A percentile compares a stretch with the other conserved stretches of the same genome.
phyloP scores from a whole-genome alignment of 2,888 invertebrate genomes.

The Rhodophaea formosa region DNA sequence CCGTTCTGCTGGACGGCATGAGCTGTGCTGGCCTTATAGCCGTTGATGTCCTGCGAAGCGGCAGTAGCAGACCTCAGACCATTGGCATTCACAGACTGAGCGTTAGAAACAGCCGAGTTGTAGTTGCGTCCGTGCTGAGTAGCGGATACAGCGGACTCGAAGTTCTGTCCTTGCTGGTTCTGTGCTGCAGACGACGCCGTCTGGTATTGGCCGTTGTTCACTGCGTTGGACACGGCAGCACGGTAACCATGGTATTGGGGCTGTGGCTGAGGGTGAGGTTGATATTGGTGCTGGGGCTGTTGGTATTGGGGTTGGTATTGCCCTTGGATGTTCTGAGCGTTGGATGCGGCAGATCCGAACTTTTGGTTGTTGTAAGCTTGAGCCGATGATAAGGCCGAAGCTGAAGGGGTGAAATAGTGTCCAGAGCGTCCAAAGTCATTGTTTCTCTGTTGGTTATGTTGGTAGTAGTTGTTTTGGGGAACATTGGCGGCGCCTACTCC shows the following conservation, averaged over 20 bases:
- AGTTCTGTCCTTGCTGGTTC: slow-evolving; percentile 36
- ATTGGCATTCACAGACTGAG: slow-evolving; percentile 43
- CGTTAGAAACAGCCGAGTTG: slow-evolving; percentile 43
- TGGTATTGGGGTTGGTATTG: not conserved
- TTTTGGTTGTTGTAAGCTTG: slow-evolving; percentile 10
- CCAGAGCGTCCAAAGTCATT: not conserved
- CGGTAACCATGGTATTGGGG: slow-evolving; percentile 9
- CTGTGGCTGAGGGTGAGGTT: not conserved
- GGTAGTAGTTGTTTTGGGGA: slow-evolving; percentile 35
- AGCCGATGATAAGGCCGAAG: not conserved
- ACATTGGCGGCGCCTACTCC: slow-evolving; percentile 35
- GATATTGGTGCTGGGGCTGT: no score
- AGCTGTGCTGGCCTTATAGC: slow-evolving; percentile 52
- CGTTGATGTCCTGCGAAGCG: slow-evolving; percentile 51
- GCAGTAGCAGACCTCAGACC: slow-evolving; percentile 49
- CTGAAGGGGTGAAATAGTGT: slow-evolving; percentile 2
- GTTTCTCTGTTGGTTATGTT: not conserved
- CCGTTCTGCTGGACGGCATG: slow-evolving; percentile 54
- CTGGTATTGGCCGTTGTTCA: slow-evolving; percentile 5
- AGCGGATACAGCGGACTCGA: slow-evolving; percentile 41
- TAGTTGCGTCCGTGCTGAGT: slow-evolving; percentile 42
- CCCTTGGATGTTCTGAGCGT: slow-evolving; percentile 23
- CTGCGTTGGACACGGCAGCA: slow-evolving; percentile 1
- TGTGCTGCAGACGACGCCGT: slow-evolving; percentile 27
- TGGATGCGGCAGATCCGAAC: slow-evolving; percentile 34